Percentiles rank a stretch among this genome's conserved stretches.
phyloP scores from a whole-genome alignment of 53 echinoderm and acorn worm species.

The Crossaster papposus region DNA sequence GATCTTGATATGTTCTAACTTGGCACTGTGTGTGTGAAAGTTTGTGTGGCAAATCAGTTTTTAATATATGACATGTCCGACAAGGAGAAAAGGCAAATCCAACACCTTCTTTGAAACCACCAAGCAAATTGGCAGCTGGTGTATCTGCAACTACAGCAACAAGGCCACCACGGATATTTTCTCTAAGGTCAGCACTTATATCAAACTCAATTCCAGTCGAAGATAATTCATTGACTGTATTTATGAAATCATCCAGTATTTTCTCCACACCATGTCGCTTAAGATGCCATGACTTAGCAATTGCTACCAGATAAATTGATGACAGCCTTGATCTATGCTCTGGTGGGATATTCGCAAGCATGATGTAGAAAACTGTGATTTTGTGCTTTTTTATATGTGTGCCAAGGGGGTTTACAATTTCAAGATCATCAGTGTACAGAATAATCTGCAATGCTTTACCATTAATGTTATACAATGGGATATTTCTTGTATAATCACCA shows the following conservation, averaged over 20 bases:
- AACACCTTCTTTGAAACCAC: constrained; percentile 67
- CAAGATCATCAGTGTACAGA: constrained; percentile 71
- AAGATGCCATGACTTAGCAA: constrained; percentile 67
- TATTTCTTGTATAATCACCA: too few relatives aligned
- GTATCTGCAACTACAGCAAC: constrained; percentile 68
- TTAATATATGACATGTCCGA: constrained; percentile 13
- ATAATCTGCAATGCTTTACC: too few relatives aligned
- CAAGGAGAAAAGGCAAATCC: constrained; percentile 30
- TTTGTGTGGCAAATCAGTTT: constrained; percentile 19
- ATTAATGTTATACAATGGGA: too few relatives aligned
- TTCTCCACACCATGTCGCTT: constrained; percentile 10
- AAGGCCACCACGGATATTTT: constrained; percentile 60
- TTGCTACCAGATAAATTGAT: constrained; percentile 62
- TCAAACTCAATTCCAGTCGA: constrained; percentile 58
- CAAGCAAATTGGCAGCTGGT: constrained; percentile 72
- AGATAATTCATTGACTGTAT: constrained; percentile 51
- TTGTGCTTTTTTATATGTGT: constrained; percentile 65
- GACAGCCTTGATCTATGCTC: constrained; percentile 62
- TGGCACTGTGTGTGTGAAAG: constrained; percentile 13
- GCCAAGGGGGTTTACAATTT: constrained; percentile 71
- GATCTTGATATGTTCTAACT: constrained; percentile 26
- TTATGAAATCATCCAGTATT: constrained; percentile 61
- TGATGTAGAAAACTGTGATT: constrained; percentile 64
- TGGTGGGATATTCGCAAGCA: constrained; percentile 68
- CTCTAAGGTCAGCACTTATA: constrained; percentile 34